Base-by-base conservation (phyloP, 2,113 vertebrate genomes). In the Colinus virginianus region DNA sequence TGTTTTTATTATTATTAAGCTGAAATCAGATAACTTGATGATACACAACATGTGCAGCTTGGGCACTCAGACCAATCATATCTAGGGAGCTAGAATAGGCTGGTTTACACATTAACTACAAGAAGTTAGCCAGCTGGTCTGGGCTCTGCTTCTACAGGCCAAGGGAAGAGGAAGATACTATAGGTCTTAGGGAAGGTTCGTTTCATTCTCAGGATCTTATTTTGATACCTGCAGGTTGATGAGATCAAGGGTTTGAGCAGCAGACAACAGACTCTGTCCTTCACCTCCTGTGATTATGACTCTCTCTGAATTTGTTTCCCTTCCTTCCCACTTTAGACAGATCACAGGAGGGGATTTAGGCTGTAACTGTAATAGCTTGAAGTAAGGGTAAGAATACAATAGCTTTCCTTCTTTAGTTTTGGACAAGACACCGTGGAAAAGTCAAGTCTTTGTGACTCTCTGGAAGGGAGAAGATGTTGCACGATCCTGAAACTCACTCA, bases 21-120 rank as follows among this genome's bases (percentile, higher is more conserved):
- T 22, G 32, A 30, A 45, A 38, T 13, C 42, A 13, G 55, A 7
- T 8, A 42, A 56, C 9, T 8, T 40, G 55, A 5, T 15, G 5
- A 30, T 10, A 36, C 16, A 30, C n/a, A 14, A 8, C 12, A 28
- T 4, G 13, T 15, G 9, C 38, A 36, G 8, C 2, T 14, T 20
- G 25, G 30, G 38, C 4, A 6, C 30, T 17, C 5, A 2, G 58
- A 16, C 4, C 19, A 0, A 4, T 13, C 42, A 1, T 56, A 56
- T 38, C 34, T 18, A 26, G 71, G n/a, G 36, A 28, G 26, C 43
- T 40, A 0, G 38, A 12, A 20, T 2, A n/a, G 45, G 32, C 38
- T 8, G 18, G 34, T 32, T 15, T 13, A 6, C 18, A 6, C 26
- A 8, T 6, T 36, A 18, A 25, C 66, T 45, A 36, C n/a, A 15